Evolutionary conservation across 2,888 invertebrate genomes (phyloP).

Genomic region (Patella pellucida): DNA sequence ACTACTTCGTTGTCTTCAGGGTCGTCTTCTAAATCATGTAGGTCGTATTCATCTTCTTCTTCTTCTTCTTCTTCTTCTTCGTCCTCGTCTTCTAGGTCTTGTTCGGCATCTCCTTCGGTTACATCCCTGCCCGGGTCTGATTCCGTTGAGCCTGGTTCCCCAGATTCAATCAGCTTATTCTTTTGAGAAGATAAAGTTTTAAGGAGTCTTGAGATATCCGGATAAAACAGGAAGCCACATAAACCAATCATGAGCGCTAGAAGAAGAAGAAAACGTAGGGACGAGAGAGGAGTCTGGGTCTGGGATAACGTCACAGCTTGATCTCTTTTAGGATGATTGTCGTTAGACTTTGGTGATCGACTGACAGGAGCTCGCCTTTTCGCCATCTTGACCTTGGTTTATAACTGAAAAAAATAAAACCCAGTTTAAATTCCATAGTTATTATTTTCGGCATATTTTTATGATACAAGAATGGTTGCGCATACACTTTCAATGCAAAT

Average conservation of each 20-base stretch:
- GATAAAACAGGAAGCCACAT: constrained; percentile 30
- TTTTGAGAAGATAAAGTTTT: neutral
- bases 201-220: constrained; percentile 30
- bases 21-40: neutral
- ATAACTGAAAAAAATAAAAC: too few species aligned
- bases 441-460: too few species aligned
- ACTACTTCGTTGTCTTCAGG: neutral
- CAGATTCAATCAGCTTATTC: neutral
- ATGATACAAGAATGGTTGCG: too few species aligned
- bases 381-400: too few species aligned
- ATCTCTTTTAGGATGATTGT: too few species aligned
- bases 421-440: too few species aligned
- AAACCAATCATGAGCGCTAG: constrained; percentile 23
- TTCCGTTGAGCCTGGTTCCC: too few species aligned
- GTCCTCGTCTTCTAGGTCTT: neutral
- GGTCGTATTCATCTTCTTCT: neutral
- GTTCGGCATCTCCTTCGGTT: neutral
- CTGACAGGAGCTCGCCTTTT: too few species aligned
- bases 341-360: too few species aligned
- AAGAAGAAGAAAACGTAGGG: constrained; percentile 21
- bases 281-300: neutral
- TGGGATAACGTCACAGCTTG: too few species aligned
- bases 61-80: too few species aligned
- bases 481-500: too few species aligned
- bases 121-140: neutral